Base-by-base conservation (phyloP, 1,140 invertebrate species). In the Oryzaephilus surinamensis region DNA sequence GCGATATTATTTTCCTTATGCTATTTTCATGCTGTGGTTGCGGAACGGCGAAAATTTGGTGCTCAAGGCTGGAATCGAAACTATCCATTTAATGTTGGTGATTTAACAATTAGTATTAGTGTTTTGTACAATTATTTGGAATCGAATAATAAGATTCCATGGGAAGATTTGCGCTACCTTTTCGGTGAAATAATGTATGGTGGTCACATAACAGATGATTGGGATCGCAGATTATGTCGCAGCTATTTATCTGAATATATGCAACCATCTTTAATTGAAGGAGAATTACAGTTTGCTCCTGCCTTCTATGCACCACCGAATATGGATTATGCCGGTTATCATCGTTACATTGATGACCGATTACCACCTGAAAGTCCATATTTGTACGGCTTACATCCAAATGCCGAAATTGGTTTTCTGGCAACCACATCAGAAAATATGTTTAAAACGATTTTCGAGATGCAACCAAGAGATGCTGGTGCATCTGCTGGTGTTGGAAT, bases 131-230 rank as follows among this genome's bases (percentile, higher is more conserved):
- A 96, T 64, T 96, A 97, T 65, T 63, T 97, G 52, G 91, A 96
- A 59, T 82, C 78, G 29, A 94, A 89, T 60, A 94, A 89, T 60
- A 11, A 54, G 50, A 76, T 94, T 8, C 90, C 90, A 0, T 95
- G 87, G 86, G 89, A 94, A 59, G 90, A 95, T 69, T 65, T 96
- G 34, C 69, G 90, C 4, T 95, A 95, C 60, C 67, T 95, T 2
- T 94, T 95, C 61, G 92, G 91, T 0, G 91, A 96, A 66, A 95
- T 95, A 41, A 95, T 95, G 91, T 96, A 96, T 54, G 91, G 92
- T 7, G 92, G 92, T 1, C 91, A 95, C 58, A 95, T 95, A 50
- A 96, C 91, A 1, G 92, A 96, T 59, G 90, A 96, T 58, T 95
- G 91, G 89, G 91, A 97, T 64, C 66, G 91, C 38, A 65, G 84